phyloP scores from a whole-genome alignment of 2,797 vertebrate genomes.

The Danio tinwini region DNA sequence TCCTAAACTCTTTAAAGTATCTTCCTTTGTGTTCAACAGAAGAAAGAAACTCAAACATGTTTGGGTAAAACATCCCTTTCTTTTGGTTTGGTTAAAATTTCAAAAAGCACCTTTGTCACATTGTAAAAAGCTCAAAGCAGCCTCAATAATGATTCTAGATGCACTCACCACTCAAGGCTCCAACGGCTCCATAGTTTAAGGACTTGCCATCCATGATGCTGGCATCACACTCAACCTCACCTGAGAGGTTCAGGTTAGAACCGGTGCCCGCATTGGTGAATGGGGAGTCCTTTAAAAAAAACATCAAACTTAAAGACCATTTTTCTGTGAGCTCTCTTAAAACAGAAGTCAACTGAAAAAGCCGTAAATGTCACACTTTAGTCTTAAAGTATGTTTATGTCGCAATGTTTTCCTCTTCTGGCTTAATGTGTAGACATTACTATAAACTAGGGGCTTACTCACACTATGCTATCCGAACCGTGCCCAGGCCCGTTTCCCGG shows the following conservation, averaged over 20 bases:
- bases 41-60: no score
- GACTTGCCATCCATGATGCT: conserved; percentile 99
- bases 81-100: not conserved
- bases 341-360: not conserved
- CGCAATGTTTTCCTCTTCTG: not conserved
- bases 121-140: not conserved
- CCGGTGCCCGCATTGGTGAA: conserved; percentile 98
- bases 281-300: conserved; percentile 90
- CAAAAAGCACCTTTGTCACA: conserved; percentile 7
- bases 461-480: no score
- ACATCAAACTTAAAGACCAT: conserved; percentile 33
- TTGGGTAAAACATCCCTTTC: no score
- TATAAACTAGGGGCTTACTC: no score
- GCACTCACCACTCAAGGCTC: conserved; percentile 92
- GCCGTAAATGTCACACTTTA: not conserved
- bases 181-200: conserved; percentile 95
- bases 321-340: no score
- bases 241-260: conserved; percentile 96
- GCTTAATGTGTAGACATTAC: not conserved
- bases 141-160: not conserved
- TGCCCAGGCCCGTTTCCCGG: no score
- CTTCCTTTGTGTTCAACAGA: no score
- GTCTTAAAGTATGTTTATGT: not conserved
- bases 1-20: no score
- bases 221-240: conserved; percentile 98